Evolutionary conservation across 1,140 invertebrate genomes (phyloP).

Genomic region (Leucophenga varia): DNA sequence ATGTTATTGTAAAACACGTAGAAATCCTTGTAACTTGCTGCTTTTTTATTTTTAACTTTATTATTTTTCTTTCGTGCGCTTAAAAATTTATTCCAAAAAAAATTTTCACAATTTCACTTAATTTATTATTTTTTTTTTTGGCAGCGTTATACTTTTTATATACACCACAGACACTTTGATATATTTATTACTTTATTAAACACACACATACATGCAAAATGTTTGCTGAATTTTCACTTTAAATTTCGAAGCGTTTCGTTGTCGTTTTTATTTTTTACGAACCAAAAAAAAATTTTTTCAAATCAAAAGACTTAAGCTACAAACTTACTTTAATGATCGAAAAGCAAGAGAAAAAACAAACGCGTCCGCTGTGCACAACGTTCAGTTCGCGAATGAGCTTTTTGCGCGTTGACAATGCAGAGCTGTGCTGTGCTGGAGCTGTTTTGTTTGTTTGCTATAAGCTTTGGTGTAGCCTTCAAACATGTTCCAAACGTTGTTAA

Average conservation of each 20-base stretch:
- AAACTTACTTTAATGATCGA: conserved; percentile 6
- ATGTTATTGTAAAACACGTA: no score
- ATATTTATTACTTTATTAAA: no score
- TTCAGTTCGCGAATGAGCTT: conserved; percentile 37
- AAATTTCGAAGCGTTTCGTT: no score
- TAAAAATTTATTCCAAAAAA: no score
- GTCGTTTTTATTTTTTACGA: no score
- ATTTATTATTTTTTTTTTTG: conserved; percentile 11
- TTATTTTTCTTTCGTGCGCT: no score
- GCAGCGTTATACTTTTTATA: conserved; percentile 4
- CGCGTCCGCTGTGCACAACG: conserved; percentile 14
- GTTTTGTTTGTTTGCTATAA: background rate
- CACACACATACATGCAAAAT: conserved; percentile 3
- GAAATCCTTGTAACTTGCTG: no score
- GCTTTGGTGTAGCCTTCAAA: no score
- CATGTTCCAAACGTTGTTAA: conserved; percentile 1
- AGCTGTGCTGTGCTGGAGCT: background rate
- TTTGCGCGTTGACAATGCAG: conserved; percentile 7
- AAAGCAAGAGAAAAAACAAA: background rate
- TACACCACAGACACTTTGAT: no score
- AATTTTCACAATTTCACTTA: conserved; percentile 46
- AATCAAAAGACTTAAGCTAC: conserved; percentile 13
- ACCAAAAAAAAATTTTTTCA: background rate
- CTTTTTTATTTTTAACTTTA: conserved; percentile 1
- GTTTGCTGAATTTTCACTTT: conserved; percentile 40